These are phyloP conservation scores for Cynocephalus volans DNA, from an alignment of 2,113 vertebrate species.

Conservation along the genomic window DNA sequence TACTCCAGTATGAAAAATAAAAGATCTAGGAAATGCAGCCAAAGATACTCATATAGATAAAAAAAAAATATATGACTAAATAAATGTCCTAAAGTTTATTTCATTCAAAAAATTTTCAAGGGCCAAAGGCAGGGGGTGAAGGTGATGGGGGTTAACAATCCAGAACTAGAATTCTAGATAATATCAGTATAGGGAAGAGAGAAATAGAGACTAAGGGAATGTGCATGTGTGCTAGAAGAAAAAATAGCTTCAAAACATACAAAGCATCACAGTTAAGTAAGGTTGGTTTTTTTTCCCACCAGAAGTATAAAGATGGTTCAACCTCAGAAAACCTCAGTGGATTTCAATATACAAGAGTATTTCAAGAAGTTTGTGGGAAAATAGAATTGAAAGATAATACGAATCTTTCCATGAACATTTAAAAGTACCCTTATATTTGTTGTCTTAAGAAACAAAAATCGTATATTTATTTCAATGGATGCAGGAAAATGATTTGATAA, in stretches of 20 bases:
- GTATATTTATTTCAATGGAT: background rate
- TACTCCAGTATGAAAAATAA: background rate
- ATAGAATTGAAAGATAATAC: no score
- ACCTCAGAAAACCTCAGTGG: conserved; percentile 23
- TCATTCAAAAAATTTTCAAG: background rate
- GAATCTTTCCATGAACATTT: no score
- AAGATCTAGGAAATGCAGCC: background rate
- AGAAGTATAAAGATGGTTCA: background rate
- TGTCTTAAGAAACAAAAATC: conserved; percentile 46
- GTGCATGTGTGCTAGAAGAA: background rate
- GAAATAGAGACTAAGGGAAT: background rate
- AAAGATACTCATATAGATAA: background rate
- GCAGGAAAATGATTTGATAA: conserved; percentile 4
- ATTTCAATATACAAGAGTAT: background rate
- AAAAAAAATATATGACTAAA: conserved; percentile 43
- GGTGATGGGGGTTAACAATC: background rate
- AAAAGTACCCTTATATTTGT: background rate
- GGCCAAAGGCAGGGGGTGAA: background rate
- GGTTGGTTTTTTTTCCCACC: background rate
- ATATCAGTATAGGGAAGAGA: background rate
- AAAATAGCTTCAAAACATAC: background rate
- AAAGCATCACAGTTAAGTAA: background rate
- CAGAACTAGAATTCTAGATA: conserved; percentile 29
- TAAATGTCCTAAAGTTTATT: conserved; percentile 11
- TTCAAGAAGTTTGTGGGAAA: no score